Conservation (phyloP, 2,888 invertebrate genomes). For the Gerris lacustris region DNA sequence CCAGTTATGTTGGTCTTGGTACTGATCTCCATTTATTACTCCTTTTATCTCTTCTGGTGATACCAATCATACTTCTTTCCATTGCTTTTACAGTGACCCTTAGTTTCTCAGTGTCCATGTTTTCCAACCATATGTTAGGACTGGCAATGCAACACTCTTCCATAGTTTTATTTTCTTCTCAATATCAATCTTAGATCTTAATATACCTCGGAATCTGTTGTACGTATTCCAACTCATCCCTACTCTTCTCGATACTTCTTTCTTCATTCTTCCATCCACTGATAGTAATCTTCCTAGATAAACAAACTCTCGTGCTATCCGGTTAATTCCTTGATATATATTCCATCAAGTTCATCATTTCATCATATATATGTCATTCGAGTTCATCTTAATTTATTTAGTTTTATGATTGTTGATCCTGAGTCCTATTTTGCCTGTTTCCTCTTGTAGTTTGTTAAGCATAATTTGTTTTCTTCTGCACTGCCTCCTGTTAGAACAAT, state of each 20-base stretch:
- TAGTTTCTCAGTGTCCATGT: no score
- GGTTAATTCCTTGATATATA: conserved; percentile 1
- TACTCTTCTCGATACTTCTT: background rate
- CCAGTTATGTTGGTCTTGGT: no score
- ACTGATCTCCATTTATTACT: no score
- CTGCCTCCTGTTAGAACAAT: background rate
- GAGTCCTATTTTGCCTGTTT: conserved; percentile 3
- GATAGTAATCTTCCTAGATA: background rate
- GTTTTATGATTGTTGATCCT: background rate
- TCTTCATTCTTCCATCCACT: no score
- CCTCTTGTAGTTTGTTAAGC: no score
- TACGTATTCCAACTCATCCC: background rate
- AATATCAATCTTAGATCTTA: no score
- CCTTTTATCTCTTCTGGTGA: no score
- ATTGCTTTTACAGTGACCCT: no score
- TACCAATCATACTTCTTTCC: no score
- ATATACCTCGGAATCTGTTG: background rate
- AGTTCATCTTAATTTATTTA: background rate
- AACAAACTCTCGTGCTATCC: background rate
- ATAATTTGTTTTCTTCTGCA: background rate
- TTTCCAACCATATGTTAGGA: background rate
- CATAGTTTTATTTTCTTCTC: no score
- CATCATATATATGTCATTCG: background rate
- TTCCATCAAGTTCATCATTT: no score
- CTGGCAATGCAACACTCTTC: no score